Percentiles rank a stretch among this genome's conserved stretches.
Evolutionary conservation across 2,797 vertebrate species (phyloP).

Genomic region (Notolepis coatsorum): DNA sequence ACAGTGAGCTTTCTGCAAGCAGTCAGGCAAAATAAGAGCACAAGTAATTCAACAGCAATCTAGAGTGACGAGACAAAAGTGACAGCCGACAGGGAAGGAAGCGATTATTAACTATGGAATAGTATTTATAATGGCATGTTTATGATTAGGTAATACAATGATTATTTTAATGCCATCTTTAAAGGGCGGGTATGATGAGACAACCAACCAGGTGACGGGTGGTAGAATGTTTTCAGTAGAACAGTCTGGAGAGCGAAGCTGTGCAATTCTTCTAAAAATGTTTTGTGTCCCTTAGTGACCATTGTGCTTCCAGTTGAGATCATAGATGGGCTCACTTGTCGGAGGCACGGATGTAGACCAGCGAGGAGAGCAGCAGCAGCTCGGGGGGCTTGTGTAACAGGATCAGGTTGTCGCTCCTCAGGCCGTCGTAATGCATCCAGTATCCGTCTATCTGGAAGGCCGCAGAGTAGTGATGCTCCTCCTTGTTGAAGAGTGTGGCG

Average conservation of each 20-base stretch:
- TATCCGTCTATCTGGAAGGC: conserved; percentile 88
- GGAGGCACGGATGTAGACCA: conserved; percentile 86
- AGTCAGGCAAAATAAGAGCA: conserved; percentile 34
- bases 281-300: not conserved
- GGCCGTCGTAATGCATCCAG: conserved; percentile 90
- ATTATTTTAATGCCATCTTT: conserved; percentile 3
- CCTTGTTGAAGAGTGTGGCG: conserved; percentile 91
- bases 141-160: not conserved
- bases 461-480: conserved; percentile 91
- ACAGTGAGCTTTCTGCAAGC: conserved; percentile 36
- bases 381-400: conserved; percentile 89
- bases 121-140: conserved; percentile 1
- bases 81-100: conserved; percentile 13
- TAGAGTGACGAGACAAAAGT: conserved; percentile 22
- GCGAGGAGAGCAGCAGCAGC: conserved; percentile 86
- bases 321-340: conserved; percentile 78
- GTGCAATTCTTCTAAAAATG: not conserved
- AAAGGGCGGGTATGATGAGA: not conserved
- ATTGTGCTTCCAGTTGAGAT: not conserved
- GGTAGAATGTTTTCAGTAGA: not conserved
- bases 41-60: conserved; percentile 20
- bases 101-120: not conserved
- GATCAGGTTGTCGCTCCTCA: conserved; percentile 89
- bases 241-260: not conserved
- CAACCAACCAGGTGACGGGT: not conserved